Evolutionary conservation across 2,888 invertebrate species (phyloP).

Genomic region (Smittia aterrima): DNA sequence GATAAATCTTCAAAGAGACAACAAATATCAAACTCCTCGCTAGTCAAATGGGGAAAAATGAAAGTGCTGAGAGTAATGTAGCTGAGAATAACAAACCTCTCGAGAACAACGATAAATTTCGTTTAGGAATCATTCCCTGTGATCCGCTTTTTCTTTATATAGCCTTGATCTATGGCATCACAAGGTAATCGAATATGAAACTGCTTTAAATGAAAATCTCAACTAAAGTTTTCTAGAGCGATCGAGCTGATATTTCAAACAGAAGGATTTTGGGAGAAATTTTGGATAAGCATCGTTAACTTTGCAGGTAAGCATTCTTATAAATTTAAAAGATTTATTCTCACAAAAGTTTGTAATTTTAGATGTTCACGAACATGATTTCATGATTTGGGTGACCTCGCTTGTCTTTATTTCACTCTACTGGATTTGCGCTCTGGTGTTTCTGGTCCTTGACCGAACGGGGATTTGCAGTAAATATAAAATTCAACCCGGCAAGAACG

Average conservation of each 20-base stretch:
- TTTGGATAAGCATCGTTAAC: slow-evolving; percentile 1
- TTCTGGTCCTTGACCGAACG: neutral
- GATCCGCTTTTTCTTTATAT: neutral
- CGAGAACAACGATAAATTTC: neutral
- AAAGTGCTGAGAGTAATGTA: neutral
- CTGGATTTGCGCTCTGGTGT: neutral
- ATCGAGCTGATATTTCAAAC: neutral
- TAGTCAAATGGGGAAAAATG: neutral
- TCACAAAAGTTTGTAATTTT: neutral
- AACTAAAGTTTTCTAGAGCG: neutral
- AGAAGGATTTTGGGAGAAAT: neutral
- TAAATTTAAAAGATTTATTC: neutral
- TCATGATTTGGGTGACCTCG: neutral
- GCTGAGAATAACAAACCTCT: neutral
- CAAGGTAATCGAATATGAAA: neutral
- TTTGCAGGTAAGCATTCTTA: neutral
- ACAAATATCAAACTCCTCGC: neutral
- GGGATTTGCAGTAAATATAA: slow-evolving; percentile 8
- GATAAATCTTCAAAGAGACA: neutral
- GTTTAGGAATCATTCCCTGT: neutral
- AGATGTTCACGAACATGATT: neutral
- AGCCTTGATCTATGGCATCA: neutral
- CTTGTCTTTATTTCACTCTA: neutral
- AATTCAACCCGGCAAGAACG: slow-evolving; percentile 11
- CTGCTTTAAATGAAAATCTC: neutral